Evolutionary conservation across 2,888 invertebrate species (phyloP), one percentile per base, ranked within the genome.

Genomic region (Loripinus fragilis): DNA sequence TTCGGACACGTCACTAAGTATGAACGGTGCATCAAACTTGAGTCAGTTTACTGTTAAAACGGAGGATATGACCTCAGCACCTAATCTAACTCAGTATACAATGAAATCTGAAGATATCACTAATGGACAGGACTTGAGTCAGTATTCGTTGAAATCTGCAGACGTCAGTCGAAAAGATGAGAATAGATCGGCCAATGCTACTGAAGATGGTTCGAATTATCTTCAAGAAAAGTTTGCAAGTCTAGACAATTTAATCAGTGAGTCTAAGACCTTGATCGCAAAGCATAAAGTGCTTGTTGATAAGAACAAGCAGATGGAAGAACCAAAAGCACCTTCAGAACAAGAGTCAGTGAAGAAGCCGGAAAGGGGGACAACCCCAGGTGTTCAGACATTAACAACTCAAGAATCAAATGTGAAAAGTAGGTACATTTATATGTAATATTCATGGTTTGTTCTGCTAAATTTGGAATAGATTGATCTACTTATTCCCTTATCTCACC

Each of bases 271-370:
- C 66, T 74, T 88, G 3, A 86, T 88, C 45, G 85, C 82, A 1
- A 80, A 82, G 30, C 87, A 88, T 69, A 88, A 88, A 76, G 77
- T 82, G 33, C 76, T 87, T 33, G 83, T 87, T n/a, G 80, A 79
- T 45, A 87, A 85, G 70, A 85, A 86, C 55, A 86, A 85, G 67
- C 74, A 80, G 33, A 55, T 72, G 15, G 78, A 77, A 45, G 64
- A 33, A 25, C 71, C 60, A 28, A 71, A 68, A 45, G 38, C 25
- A 35, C 42, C 52, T 66, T 65, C 45, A 52, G 50, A 25, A 20
- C 52, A 48, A 42, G 67, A 71, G 64, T 35, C 55, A 28, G 12
- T 10, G 20, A 3, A 8, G 33, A 60, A 60, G 33, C 33, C 60
- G 20, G 30, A 20, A 35, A 74, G 72, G 55, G 80, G 78, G 45